These are phyloP conservation scores for Oreotrochilus melanogaster DNA, from an alignment of 2,113 vertebrate species.

Conservation along the genomic window DNA sequence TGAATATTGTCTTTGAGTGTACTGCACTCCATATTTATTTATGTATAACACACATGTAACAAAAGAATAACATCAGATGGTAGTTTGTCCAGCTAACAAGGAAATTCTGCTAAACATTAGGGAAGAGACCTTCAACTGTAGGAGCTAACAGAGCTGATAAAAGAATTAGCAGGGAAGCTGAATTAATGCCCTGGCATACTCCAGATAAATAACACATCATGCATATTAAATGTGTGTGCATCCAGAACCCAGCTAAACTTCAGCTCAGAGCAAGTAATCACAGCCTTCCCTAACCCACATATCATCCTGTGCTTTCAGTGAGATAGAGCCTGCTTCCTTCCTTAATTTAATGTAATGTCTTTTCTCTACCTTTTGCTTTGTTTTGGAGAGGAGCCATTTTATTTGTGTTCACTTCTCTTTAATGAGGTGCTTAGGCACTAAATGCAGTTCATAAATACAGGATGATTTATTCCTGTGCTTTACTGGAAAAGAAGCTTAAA, in stretches of 20 bases:
- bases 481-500: slow-evolving; percentile 42
- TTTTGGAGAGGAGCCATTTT: slow-evolving; percentile 61
- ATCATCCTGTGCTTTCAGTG: background rate
- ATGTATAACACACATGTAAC: background rate
- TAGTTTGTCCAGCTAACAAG: background rate
- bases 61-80: background rate
- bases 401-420: slow-evolving; percentile 30
- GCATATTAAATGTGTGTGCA: slow-evolving; percentile 9
- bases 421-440: slow-evolving; percentile 67
- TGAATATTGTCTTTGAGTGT: background rate
- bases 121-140: background rate
- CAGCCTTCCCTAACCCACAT: background rate
- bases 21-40: background rate
- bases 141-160: background rate
- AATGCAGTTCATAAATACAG: slow-evolving; percentile 60
- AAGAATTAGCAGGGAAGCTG: slow-evolving; percentile 28
- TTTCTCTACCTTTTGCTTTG: slow-evolving; percentile 44
- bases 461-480: slow-evolving; percentile 52
- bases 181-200: background rate
- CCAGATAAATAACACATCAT: background rate
- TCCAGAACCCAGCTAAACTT: slow-evolving; percentile 29
- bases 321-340: slow-evolving; percentile 20
- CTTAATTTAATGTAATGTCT: slow-evolving; percentile 29
- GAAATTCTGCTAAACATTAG: slow-evolving; percentile 3
- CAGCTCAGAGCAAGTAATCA: slow-evolving; percentile 26